These are phyloP conservation scores for Drosophila eugracilis DNA, from an alignment of 1,140 invertebrate genomes.

Conservation along the genomic window DNA sequence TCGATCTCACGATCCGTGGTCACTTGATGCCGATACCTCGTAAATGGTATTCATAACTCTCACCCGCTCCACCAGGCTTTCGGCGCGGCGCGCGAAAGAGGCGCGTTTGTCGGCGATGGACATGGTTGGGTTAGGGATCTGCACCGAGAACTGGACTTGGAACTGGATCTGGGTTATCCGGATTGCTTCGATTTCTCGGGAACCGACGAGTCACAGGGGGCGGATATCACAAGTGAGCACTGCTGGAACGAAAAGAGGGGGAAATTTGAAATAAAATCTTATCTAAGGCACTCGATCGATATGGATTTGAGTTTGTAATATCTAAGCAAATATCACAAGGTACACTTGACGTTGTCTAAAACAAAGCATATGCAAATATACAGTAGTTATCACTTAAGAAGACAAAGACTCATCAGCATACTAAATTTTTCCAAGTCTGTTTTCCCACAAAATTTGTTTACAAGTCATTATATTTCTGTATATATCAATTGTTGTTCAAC, in stretches of 20 bases:
- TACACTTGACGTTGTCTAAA: neutral
- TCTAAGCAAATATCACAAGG: constrained; percentile 33
- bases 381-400: neutral
- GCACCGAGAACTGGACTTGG: neutral
- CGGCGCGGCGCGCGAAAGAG: constrained; percentile 82
- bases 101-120: constrained; percentile 73
- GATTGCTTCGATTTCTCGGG: constrained; percentile 4
- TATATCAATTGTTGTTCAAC: too few relatives aligned
- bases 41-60: constrained; percentile 84
- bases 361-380: constrained; percentile 13
- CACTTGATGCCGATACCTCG: constrained; percentile 83
- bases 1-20: constrained; percentile 80
- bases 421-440: neutral
- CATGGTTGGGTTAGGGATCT: constrained; percentile 28
- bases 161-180: constrained; percentile 3
- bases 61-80: constrained; percentile 84
- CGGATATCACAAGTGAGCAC: constrained; percentile 3
- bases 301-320: constrained; percentile 4
- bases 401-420: neutral
- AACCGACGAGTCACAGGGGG: constrained; percentile 15
- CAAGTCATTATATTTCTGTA: too few relatives aligned
- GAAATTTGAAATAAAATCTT: constrained; percentile 8
- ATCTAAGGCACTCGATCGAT: constrained; percentile 48
- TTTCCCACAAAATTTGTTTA: too few relatives aligned
- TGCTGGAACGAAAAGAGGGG: constrained; percentile 39